Evolutionary conservation across 2,113 vertebrate species (phyloP), one percentile per base, ranked within the genome.

Genomic region (Nesoenas mayeri): DNA sequence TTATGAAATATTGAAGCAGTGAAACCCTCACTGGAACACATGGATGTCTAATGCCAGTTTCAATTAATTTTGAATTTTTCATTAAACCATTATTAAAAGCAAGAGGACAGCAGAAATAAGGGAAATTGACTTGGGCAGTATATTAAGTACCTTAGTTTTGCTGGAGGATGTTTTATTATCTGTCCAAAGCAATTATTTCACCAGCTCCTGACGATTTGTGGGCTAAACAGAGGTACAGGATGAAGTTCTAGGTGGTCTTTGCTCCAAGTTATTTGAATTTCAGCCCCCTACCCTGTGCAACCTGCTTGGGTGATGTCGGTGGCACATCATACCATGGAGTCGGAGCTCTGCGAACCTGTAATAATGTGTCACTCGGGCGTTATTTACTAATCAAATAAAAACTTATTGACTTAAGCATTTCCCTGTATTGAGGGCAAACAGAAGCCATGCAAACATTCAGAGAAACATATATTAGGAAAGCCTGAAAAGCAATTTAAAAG

Each of bases 51-150:
- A 88, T 96, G 97, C 95, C 96, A 95, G 82, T 85, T 97, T 83
- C 93, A 97, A 96, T 97, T 97, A 97, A 97, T 97, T 95, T 75
- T 95, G 96, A 95, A 93, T 97, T 97, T 97, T 96, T 97, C 96
- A 95, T 97, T 97, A 97, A 95, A 94, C 92, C 61, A 67, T 93
- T 89, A 96, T 96, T 95, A 96, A 97, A 91, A 97, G 96, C 91
- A 96, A 94, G 91, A 91, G 91, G 94, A 96, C 96, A 89, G 87
- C 38, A 21, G 83, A 96, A 95, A 58, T 94, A 93, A 94, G 89
- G 94, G 79, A 83, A 96, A 96, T 82, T 83, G 92, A 96, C 93
- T 93, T 72, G 62, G 94, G 92, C 48, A 64, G 94, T 83, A 80
- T 93, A 97, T 97, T 96, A 96, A 92, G 93, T 91, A 96, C 88